phyloP scores from a whole-genome alignment of 2,888 invertebrate species.

The Tanypteryx hageni region DNA sequence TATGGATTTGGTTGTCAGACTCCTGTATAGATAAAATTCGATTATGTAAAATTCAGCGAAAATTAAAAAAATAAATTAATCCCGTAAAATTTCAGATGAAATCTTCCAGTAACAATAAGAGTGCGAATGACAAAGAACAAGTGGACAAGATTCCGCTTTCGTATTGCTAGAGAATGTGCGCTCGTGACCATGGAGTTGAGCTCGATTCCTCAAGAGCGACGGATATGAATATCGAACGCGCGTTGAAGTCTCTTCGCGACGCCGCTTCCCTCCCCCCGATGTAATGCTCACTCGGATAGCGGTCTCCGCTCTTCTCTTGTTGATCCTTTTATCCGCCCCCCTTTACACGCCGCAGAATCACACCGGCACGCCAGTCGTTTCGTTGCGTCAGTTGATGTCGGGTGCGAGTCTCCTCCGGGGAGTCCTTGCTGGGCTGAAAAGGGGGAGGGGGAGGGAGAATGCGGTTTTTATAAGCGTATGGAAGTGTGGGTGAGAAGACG shows the following conservation, averaged over 20 bases:
- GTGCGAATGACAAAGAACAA: too few species aligned
- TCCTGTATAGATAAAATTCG: too few species aligned
- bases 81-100: too few species aligned
- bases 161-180: too few species aligned
- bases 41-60: too few species aligned
- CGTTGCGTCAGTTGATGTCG: not conserved
- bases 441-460: not conserved
- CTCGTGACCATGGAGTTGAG: too few species aligned
- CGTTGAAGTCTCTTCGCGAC: not conserved
- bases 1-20: too few species aligned
- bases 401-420: not conserved
- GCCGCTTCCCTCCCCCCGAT: not conserved
- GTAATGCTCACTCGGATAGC: not conserved
- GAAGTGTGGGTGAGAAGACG: not conserved
- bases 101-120: too few species aligned
- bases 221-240: not conserved
- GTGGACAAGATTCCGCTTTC: too few species aligned
- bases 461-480: not conserved
- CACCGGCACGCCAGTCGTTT: not conserved
- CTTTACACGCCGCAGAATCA: not conserved
- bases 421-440: not conserved
- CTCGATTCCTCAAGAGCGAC: not conserved
- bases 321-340: not conserved
- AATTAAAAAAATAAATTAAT: too few species aligned
- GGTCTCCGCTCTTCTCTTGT: not conserved